Percentiles rank a stretch among this genome's conserved stretches.
phyloP scores from a whole-genome alignment of 2,113 vertebrate species.

The Eptesicus fuscus region DNA sequence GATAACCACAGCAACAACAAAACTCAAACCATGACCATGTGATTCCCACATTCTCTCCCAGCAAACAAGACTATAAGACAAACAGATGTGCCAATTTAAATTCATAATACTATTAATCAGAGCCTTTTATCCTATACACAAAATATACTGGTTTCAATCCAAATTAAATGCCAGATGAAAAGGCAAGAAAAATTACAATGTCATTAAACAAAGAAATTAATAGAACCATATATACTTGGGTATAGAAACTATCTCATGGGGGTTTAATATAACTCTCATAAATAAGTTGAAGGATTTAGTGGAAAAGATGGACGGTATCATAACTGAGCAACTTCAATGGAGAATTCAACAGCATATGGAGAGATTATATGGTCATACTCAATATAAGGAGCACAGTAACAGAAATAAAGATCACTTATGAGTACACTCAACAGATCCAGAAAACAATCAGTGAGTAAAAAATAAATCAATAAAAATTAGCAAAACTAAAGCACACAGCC shows the following conservation, averaged over 20 bases:
- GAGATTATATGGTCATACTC: neutral
- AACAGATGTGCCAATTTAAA: neutral
- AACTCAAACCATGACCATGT: neutral
- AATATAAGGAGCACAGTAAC: neutral
- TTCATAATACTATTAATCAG: neutral
- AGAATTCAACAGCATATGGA: neutral
- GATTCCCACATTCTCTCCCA: neutral
- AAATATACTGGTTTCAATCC: neutral
- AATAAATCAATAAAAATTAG: neutral
- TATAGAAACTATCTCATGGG: neutral
- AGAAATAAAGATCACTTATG: neutral
- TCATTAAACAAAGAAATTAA: neutral
- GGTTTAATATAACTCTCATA: neutral
- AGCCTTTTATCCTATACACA: neutral
- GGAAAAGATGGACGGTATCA: neutral
- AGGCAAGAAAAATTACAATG: neutral
- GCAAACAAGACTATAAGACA: neutral
- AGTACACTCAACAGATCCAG: neutral
- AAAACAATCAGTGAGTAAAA: neutral
- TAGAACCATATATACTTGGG: neutral
- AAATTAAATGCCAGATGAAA: neutral
- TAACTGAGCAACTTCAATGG: neutral
- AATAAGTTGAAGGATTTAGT: neutral
- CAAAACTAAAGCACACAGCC: neutral
- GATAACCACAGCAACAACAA: neutral